phyloP scores from a whole-genome alignment of 2,113 vertebrate species.

The Rana temporaria region DNA sequence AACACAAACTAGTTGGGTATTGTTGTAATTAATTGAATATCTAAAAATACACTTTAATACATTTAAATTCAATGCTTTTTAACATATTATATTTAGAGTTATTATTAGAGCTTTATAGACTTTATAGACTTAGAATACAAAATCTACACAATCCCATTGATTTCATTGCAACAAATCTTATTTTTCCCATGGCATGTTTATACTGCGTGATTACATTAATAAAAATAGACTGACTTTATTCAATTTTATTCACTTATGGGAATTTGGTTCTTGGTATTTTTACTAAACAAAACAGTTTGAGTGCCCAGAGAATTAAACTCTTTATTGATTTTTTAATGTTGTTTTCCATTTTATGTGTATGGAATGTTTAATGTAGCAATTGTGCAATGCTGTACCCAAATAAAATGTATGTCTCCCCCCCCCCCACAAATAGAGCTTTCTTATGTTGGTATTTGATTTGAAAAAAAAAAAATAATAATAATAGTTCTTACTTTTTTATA shows the following conservation, averaged over 20 bases:
- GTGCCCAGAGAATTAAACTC: background rate
- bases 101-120: too few species aligned
- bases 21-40: too few species aligned
- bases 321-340: background rate
- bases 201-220: background rate
- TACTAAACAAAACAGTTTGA: background rate
- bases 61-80: too few species aligned
- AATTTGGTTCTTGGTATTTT: background rate
- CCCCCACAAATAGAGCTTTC: too few species aligned
- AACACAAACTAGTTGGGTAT: too few species aligned
- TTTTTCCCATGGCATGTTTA: background rate
- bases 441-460: too few species aligned
- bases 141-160: constrained; percentile 20
- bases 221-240: background rate
- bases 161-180: constrained; percentile 26
- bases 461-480: too few species aligned
- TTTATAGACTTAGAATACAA: constrained; percentile 11
- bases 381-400: too few species aligned
- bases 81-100: background rate
- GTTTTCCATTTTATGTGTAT: background rate
- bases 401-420: too few species aligned
- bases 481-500: too few species aligned
- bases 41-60: too few species aligned
- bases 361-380: background rate
- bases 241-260: background rate